phyloP scores from a whole-genome alignment of 2,888 invertebrate species.

The Tenthredo scrophulariae region DNA sequence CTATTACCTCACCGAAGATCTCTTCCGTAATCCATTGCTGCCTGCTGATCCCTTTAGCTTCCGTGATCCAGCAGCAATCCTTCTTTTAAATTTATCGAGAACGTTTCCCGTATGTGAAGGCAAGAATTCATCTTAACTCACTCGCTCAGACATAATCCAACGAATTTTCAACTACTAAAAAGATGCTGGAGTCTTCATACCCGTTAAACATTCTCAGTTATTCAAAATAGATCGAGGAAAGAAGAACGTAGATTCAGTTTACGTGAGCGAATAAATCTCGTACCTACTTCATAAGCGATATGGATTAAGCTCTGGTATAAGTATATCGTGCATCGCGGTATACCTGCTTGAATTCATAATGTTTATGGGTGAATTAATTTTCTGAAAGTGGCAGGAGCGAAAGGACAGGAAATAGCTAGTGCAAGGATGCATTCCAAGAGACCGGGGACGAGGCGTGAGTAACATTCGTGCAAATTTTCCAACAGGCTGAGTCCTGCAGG shows the following conservation, averaged over 20 bases:
- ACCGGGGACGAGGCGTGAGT: constrained; percentile 17
- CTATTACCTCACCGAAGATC: constrained; percentile 47
- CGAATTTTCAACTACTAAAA: background rate
- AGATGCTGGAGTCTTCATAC: background rate
- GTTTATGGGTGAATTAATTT: constrained; percentile 32
- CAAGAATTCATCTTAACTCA: constrained; percentile 7
- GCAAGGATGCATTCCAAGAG: background rate
- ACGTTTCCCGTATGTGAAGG: background rate
- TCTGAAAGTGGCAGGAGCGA: background rate
- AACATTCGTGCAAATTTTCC: constrained; percentile 27
- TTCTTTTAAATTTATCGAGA: constrained; percentile 28
- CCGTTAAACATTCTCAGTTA: background rate
- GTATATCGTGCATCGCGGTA: background rate
- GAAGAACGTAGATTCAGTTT: background rate
- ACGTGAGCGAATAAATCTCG: background rate
- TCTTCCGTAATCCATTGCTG: constrained; percentile 48
- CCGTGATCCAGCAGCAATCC: constrained; percentile 34
- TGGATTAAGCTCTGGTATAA: constrained; percentile 24
- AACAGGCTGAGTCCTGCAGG: background rate
- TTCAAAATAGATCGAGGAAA: background rate
- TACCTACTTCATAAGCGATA: constrained; percentile 16
- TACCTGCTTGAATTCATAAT: constrained; percentile 13
- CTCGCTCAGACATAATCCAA: constrained; percentile 13
- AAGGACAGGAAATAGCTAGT: constrained; percentile 9
- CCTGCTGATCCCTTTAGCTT: constrained; percentile 34